Evolutionary conservation across 2,797 vertebrate genomes (phyloP), one percentile per base, ranked within the genome.

Genomic region (Prionace glauca): DNA sequence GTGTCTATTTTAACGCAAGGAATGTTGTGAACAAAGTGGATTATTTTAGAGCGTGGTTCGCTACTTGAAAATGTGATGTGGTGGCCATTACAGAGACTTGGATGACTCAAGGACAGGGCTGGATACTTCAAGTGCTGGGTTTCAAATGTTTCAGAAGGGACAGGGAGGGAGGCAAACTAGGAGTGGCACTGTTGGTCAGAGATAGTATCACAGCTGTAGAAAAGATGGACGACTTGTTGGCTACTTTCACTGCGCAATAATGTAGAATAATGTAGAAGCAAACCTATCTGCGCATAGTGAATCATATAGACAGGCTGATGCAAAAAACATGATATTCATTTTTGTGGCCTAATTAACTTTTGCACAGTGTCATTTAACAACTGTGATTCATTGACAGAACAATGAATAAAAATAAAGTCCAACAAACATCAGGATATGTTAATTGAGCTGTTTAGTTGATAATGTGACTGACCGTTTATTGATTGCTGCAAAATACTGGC

Each of bases 371-470:
- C 96, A 96, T 96, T 87, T 96, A 97, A 97, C 96, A 97, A 97
- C 96, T 95, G 96, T 97, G 97, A 97, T 97, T 97, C 97, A 98
- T 98, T 97, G 97, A 98, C 97, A 98, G 98, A 97, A 97, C 97
- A 97, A 97, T 97, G 97, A 97, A 97, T 97, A 97, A 97, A 97
- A 98, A 98, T 98, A 98, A 98, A 98, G 97, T 98, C 97, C 97
- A 97, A 97, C 96, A 97, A 97, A 96, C 97, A 97, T 97, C 97
- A 97, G 97, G 97, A 96, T 98, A 98, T 98, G 98, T 98, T 98
- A 98, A 98, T 98, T 98, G 98, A 98, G 98, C 98, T 97, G 98
- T 98, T 98, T 98, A 97, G 98, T 98, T 98, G 98, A 98, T 98
- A 98, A 98, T 97, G 97, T 98, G 98, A 98, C 98, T 98, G 98